Conservation (phyloP, 2,113 vertebrate species). For the Lycaon pictus region DNA sequence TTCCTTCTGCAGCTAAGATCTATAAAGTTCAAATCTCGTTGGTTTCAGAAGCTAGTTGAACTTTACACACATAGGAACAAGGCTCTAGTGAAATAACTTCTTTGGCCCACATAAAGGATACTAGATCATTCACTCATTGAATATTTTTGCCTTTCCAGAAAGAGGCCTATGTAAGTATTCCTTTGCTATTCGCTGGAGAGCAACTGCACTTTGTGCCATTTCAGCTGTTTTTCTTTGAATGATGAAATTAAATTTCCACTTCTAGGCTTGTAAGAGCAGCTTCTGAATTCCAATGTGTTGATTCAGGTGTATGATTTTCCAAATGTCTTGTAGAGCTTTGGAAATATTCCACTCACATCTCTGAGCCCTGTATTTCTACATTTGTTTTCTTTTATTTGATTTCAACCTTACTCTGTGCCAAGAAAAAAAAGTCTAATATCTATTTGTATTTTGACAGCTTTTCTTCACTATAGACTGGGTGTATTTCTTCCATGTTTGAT, state of each 20-base stretch:
- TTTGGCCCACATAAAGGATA: not conserved
- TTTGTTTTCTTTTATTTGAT: constrained; percentile 45
- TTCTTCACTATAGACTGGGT: not conserved
- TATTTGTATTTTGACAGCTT: not conserved
- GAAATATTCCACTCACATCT: constrained; percentile 55
- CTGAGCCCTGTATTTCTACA: not conserved
- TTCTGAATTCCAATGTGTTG: constrained; percentile 55
- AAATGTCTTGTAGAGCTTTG: not conserved
- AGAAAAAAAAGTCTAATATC: not conserved
- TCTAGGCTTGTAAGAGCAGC: not conserved
- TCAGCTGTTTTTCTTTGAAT: constrained; percentile 8
- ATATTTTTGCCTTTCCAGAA: not conserved
- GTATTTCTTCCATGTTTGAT: not conserved
- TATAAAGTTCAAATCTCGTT: not conserved
- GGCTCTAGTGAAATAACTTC: not conserved
- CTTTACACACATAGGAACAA: not conserved
- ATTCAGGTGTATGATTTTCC: not conserved
- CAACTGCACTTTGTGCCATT: not conserved
- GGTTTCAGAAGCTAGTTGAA: not conserved
- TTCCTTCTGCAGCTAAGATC: not conserved
- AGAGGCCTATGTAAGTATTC: not conserved
- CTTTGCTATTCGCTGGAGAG: not conserved
- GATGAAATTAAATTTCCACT: not conserved
- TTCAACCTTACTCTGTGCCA: constrained; percentile 1
- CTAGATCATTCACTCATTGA: not conserved